Percentiles rank a stretch among this genome's conserved stretches.
phyloP scores from a whole-genome alignment of 2,797 vertebrate species.

The Pygocentrus nattereri region DNA sequence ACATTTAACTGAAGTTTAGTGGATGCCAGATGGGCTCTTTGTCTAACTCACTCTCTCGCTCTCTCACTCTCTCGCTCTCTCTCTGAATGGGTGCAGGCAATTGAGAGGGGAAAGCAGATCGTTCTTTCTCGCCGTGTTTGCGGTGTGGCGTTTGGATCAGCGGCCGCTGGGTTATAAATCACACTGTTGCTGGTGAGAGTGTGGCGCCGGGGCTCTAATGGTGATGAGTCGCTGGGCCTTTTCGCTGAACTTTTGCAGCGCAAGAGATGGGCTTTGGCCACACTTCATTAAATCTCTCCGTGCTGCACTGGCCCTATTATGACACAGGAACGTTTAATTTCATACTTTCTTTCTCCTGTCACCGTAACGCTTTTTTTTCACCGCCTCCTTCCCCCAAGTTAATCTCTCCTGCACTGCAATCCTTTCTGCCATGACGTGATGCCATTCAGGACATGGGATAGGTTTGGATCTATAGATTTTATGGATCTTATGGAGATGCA shows the following conservation, averaged over 20 bases:
- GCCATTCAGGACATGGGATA: not conserved
- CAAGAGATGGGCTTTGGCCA: constrained; percentile 78
- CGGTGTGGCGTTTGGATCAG: constrained; percentile 72
- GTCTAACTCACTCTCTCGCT: constrained; percentile 19
- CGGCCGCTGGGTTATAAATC: constrained; percentile 76
- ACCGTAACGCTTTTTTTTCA: not conserved
- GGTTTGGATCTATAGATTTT: not conserved
- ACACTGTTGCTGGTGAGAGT: constrained; percentile 73
- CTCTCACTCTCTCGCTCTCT: constrained; percentile 31
- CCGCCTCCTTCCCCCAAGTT: not conserved
- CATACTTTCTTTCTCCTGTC: constrained; percentile 71
- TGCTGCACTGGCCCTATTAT: constrained; percentile 73
- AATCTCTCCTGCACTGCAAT: constrained; percentile 8
- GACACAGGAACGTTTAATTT: constrained; percentile 80
- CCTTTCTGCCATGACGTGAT: constrained; percentile 15
- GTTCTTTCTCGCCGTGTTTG: constrained; percentile 61
- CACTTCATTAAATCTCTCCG: constrained; percentile 80
- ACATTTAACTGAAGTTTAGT: constrained; percentile 36
- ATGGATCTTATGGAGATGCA: too few relatives aligned
- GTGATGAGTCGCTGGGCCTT: constrained; percentile 76
- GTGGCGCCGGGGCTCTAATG: constrained; percentile 73
- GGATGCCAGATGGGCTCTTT: constrained; percentile 60
- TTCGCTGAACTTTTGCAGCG: constrained; percentile 71
- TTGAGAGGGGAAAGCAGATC: constrained; percentile 29
- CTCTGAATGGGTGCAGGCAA: constrained; percentile 28